These are phyloP conservation scores for Chaetorhynchus papuensis DNA, from an alignment of 2,113 vertebrate species.

Conservation along the genomic window DNA sequence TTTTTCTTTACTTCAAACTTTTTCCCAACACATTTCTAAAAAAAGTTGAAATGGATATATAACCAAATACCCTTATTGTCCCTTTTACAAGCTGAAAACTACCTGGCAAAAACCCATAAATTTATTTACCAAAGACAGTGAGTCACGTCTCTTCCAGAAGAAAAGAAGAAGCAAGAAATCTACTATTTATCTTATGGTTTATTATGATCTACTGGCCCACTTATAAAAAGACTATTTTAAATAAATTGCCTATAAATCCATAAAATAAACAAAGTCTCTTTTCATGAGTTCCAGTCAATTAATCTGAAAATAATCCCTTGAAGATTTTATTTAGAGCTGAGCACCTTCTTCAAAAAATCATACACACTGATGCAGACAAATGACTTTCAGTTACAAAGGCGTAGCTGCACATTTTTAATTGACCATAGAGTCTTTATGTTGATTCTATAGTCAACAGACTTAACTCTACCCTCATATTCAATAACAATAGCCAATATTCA, in stretches of 20 bases:
- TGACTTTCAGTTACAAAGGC: neutral
- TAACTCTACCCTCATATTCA: neutral
- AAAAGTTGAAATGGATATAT: neutral
- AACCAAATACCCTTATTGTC: neutral
- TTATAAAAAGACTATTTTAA: constrained; percentile 40
- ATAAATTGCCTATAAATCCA: constrained; percentile 49
- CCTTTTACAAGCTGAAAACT: neutral
- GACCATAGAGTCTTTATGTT: neutral
- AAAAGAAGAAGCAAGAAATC: neutral
- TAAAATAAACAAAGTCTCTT: constrained; percentile 47
- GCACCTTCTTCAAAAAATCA: neutral
- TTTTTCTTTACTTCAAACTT: neutral
- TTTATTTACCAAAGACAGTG: neutral
- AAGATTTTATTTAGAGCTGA: constrained; percentile 26
- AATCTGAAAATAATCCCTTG: constrained; percentile 44
- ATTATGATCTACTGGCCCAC: neutral
- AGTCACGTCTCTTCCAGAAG: neutral
- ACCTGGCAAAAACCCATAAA: neutral
- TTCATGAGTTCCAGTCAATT: constrained; percentile 40
- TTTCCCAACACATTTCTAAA: neutral
- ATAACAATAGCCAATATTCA: neutral
- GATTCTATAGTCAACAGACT: neutral
- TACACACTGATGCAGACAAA: neutral
- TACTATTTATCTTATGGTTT: constrained; percentile 16
- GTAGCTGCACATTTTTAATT: neutral